Evolutionary conservation across 2,113 vertebrate species (phyloP).

Genomic region (Silurus glanis): DNA sequence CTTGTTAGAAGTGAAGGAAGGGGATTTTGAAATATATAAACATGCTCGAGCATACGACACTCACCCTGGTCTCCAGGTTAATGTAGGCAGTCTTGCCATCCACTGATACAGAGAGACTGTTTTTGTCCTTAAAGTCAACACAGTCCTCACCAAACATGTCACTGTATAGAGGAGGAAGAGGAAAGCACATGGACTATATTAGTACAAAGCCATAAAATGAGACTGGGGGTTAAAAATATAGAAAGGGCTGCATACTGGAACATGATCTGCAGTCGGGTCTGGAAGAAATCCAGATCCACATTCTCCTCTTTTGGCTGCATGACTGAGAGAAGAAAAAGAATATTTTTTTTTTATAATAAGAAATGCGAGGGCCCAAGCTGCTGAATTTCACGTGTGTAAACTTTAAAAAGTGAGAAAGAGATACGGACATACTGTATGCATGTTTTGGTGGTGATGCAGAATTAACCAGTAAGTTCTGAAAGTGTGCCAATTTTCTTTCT

Average conservation of each 20-base stretch:
- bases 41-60: conserved; percentile 43
- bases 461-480: neutral
- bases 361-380: neutral
- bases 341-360: neutral
- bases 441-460: neutral
- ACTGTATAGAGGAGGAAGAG: conserved; percentile 62
- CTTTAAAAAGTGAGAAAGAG: neutral
- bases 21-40: neutral
- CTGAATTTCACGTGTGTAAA: neutral
- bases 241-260: conserved; percentile 81
- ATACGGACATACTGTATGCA: neutral
- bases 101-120: conserved; percentile 78
- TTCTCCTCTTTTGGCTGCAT: conserved; percentile 73
- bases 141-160: conserved; percentile 96
- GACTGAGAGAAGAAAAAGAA: conserved; percentile 51
- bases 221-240: neutral
- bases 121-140: conserved; percentile 78
- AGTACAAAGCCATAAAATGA: neutral
- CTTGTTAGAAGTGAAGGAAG: neutral
- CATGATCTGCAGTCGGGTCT: conserved; percentile 86
- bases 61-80: conserved; percentile 84
- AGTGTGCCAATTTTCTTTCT: too few relatives aligned
- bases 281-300: conserved; percentile 80
- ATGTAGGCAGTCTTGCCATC: conserved; percentile 84
- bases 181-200: neutral